These are phyloP conservation scores for Artibeus jamaicensis DNA, from an alignment of 2,797 vertebrate species.

Conservation along the genomic window DNA sequence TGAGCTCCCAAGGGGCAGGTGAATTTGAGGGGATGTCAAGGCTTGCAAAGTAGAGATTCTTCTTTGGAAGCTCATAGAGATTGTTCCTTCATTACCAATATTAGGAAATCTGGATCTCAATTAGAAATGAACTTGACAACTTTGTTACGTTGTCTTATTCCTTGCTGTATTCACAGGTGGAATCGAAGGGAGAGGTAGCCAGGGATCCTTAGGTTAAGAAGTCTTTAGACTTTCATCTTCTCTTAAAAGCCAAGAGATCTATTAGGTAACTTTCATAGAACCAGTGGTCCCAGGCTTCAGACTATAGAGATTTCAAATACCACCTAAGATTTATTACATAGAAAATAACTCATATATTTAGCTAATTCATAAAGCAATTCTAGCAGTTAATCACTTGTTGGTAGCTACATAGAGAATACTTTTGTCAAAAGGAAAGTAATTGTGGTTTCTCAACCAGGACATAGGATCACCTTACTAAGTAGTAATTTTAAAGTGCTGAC, in stretches of 20 bases:
- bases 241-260: background rate
- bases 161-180: background rate
- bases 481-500: background rate
- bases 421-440: background rate
- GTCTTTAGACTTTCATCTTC: background rate
- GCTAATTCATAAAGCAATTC: background rate
- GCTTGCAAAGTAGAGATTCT: background rate
- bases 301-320: background rate
- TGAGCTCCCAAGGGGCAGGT: background rate
- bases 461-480: background rate
- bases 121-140: background rate
- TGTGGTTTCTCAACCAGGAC: background rate
- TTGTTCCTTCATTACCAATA: background rate
- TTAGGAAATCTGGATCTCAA: background rate
- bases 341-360: constrained; percentile 13
- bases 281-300: background rate
- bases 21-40: background rate
- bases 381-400: background rate
- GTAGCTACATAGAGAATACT: background rate
- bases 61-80: background rate
- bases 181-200: background rate
- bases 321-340: background rate
- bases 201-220: background rate
- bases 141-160: background rate
- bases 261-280: background rate